Conservation (phyloP, 1,140 invertebrate genomes). For the Chironomus striatipennis region DNA sequence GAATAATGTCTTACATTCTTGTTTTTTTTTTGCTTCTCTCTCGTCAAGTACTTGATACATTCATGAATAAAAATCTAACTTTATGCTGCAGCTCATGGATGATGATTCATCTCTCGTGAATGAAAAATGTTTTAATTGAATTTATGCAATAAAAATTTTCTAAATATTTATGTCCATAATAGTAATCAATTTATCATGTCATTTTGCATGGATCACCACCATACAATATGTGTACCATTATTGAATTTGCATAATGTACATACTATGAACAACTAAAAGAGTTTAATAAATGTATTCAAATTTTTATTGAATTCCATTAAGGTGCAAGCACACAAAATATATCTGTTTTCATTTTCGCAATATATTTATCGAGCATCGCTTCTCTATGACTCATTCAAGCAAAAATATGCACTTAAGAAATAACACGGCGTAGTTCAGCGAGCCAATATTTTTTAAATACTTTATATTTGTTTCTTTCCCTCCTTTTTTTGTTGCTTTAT, state of each 20-base stretch:
- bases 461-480: neutral
- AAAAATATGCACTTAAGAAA: constrained; percentile 8
- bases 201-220: neutral
- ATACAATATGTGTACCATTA: neutral
- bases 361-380: constrained; percentile 2
- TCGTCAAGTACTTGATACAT: neutral
- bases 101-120: too few species aligned
- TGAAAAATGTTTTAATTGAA: too few species aligned
- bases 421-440: neutral
- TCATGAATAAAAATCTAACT: neutral
- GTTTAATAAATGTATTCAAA: neutral
- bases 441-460: constrained; percentile 14
- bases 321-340: neutral
- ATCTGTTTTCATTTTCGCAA: constrained; percentile 13
- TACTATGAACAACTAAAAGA: neutral
- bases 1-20: neutral
- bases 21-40: neutral
- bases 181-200: constrained; percentile 6
- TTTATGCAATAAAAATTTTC: neutral
- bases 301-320: neutral
- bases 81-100: neutral
- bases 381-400: constrained; percentile 12
- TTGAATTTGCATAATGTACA: neutral
- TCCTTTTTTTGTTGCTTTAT: too few species aligned
- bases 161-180: constrained; percentile 15